These are phyloP conservation scores for Caenorhabditis parvicauda DNA, from an alignment of 2,888 invertebrate genomes.

Conservation along the genomic window DNA sequence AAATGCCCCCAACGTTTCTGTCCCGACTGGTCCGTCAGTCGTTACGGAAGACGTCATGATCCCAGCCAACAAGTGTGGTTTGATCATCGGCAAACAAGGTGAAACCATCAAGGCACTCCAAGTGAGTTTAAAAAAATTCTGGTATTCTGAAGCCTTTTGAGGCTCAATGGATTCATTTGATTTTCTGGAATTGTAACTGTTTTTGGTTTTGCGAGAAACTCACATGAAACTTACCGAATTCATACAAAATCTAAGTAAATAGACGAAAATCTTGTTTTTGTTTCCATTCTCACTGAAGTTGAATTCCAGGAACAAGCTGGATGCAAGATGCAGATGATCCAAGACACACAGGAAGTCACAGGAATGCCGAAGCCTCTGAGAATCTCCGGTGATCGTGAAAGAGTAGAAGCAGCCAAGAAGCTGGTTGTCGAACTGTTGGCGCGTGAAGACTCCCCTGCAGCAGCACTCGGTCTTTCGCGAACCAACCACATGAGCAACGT, in stretches of 20 bases:
- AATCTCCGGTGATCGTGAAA: conserved; percentile 88
- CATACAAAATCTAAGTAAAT: neutral
- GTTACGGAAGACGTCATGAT: conserved; percentile 78
- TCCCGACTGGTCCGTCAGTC: neutral
- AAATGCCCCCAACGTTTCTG: neutral
- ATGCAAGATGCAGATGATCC: conserved; percentile 94
- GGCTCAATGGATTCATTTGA: too few relatives aligned
- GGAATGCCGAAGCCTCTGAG: conserved; percentile 82
- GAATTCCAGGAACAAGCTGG: conserved; percentile 84
- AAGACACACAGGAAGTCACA: conserved; percentile 86
- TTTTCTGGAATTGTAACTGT: too few relatives aligned
- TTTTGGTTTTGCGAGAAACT: conserved; percentile 24
- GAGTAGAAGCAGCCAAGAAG: conserved; percentile 63
- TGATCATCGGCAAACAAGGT: conserved; percentile 95
- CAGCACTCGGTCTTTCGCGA: neutral
- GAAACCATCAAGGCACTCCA: conserved; percentile 87
- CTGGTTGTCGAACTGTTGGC: conserved; percentile 12
- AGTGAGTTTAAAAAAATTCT: too few relatives aligned
- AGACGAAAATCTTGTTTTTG: neutral
- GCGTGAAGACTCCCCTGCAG: too few relatives aligned
- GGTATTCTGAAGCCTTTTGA: too few relatives aligned
- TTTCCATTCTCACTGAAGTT: conserved; percentile 1
- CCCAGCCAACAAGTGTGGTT: conserved; percentile 92
- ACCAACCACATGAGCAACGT: too few relatives aligned
- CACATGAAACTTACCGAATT: neutral